A percentile compares a stretch with the other conserved stretches of the same genome.
These are phyloP conservation scores for Onthophagus taurus DNA, from an alignment of 1,140 invertebrate genomes.

Conservation along the genomic window DNA sequence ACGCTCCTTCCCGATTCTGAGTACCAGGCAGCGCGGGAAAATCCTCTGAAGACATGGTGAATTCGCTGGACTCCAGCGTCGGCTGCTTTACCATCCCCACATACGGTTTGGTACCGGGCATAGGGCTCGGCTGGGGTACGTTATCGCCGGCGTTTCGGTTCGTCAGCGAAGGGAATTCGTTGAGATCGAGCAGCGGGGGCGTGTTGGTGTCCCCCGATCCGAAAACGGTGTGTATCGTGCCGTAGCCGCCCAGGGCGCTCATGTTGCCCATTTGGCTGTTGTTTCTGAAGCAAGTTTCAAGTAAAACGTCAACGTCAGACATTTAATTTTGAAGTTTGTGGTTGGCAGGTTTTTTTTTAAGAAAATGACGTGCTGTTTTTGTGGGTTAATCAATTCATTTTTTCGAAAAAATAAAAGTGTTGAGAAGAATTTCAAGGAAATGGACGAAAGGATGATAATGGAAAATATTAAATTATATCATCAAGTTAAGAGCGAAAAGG, in stretches of 20 bases:
- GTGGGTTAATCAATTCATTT: no score
- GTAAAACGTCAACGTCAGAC: constrained; percentile 7
- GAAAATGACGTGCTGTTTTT: no score
- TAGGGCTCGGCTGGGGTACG: constrained; percentile 67
- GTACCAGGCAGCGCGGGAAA: constrained; percentile 87
- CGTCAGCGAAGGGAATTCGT: constrained; percentile 83
- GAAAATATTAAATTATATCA: no score
- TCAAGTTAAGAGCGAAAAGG: no score
- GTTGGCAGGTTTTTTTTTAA: neutral
- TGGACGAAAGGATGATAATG: no score
- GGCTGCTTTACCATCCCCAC: constrained; percentile 95
- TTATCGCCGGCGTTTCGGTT: constrained; percentile 59
- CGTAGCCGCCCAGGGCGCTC: constrained; percentile 54
- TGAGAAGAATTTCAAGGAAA: no score
- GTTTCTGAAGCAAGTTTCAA: constrained; percentile 37
- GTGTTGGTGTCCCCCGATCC: constrained; percentile 62
- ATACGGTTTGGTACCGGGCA: constrained; percentile 81
- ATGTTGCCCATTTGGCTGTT: constrained; percentile 53
- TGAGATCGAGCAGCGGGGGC: constrained; percentile 75
- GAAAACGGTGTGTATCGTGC: constrained; percentile 71
- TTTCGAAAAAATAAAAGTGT: no score
- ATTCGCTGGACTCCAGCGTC: constrained; percentile 83
- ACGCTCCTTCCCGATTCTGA: constrained; percentile 47
- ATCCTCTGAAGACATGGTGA: constrained; percentile 96
- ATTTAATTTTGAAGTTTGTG: neutral